Evolutionary conservation across 2,888 invertebrate genomes (phyloP).

Genomic region (Neria commutata): DNA sequence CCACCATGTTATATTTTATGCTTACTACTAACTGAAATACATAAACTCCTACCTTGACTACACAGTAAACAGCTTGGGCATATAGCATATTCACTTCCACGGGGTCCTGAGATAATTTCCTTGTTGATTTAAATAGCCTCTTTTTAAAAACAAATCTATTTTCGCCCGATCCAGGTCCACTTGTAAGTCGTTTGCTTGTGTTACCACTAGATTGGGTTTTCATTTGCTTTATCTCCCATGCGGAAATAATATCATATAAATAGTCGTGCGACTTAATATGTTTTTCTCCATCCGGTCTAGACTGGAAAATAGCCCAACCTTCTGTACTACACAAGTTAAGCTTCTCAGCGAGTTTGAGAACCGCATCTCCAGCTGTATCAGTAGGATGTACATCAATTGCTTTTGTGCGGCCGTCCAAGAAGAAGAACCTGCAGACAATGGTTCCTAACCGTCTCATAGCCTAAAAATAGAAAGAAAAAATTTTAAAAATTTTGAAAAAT

Average conservation of each 20-base stretch:
- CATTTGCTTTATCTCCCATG: conserved; percentile 83
- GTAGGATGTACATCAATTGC: conserved; percentile 95
- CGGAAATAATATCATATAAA: conserved; percentile 90
- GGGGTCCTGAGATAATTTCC: conserved; percentile 92
- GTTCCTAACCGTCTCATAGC: conserved; percentile 90
- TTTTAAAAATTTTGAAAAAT: no score
- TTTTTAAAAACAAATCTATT: conserved; percentile 92
- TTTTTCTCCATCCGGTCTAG: conserved; percentile 84
- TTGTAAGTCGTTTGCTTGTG: conserved; percentile 67
- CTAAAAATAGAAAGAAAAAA: conserved; percentile 62
- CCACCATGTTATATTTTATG: no score
- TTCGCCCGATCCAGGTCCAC: conserved; percentile 81
- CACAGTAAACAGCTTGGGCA: conserved; percentile 93
- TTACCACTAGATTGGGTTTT: conserved; percentile 64
- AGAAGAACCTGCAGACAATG: conserved; percentile 92
- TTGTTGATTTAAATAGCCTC: conserved; percentile 83
- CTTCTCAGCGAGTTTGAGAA: conserved; percentile 86
- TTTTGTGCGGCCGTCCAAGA: conserved; percentile 92
- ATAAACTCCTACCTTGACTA: conserved; percentile 78
- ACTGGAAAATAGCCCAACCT: conserved; percentile 95
- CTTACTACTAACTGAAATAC: conserved; percentile 12
- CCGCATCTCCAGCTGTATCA: conserved; percentile 90
- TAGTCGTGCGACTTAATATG: conserved; percentile 91
- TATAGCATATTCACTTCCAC: conserved; percentile 93
- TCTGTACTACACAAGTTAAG: conserved; percentile 81